Conservation (phyloP, 2,888 invertebrate species). For the Lysandra bellargus region DNA sequence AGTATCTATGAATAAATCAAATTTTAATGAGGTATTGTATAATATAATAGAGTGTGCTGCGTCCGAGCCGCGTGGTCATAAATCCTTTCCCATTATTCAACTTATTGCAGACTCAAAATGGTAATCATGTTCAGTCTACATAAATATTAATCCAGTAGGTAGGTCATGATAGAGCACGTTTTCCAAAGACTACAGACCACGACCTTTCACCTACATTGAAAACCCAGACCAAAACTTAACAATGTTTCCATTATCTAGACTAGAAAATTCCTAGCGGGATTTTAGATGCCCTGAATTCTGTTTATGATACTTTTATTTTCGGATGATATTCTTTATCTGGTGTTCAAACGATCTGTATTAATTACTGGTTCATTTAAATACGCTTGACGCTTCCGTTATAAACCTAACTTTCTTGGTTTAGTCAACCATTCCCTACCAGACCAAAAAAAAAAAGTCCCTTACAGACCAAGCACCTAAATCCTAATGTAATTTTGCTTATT, state of each 20-base stretch:
- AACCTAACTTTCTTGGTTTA: too few species aligned
- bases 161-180: slow-evolving; percentile 14
- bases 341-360: too few species aligned
- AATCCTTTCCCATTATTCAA: background rate
- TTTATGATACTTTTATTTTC: background rate
- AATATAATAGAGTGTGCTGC: background rate
- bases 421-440: too few species aligned
- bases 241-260: background rate
- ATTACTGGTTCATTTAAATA: too few species aligned
- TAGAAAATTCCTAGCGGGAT: background rate
- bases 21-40: background rate
- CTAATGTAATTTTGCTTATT: too few species aligned
- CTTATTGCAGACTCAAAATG: background rate
- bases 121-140: background rate
- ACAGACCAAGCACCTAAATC: too few species aligned
- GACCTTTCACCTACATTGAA: slow-evolving; percentile 26
- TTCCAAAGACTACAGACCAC: slow-evolving; percentile 2
- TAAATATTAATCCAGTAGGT: slow-evolving; percentile 12
- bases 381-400: too few species aligned
- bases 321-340: too few species aligned
- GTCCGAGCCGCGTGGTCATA: background rate
- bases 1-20: too few species aligned
- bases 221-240: slow-evolving; percentile 11
- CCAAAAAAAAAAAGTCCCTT: too few species aligned
- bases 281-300: background rate